Evolutionary conservation across 2,113 vertebrate genomes (phyloP).

Genomic region (Hoplias malabaricus): DNA sequence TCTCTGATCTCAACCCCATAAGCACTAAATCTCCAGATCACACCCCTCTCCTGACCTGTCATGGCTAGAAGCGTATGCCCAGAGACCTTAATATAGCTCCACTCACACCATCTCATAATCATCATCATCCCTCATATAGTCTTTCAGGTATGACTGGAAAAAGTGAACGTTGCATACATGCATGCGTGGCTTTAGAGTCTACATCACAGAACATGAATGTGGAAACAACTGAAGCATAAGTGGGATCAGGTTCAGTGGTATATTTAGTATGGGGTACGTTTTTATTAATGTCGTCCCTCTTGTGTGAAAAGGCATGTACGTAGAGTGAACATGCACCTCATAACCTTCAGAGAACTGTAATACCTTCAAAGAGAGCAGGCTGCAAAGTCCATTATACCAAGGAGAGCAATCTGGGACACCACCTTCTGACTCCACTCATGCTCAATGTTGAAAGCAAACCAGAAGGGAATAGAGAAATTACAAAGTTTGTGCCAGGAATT

Average conservation of each 20-base stretch:
- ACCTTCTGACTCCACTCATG: background rate
- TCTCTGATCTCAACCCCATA: background rate
- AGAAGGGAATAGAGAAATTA: background rate
- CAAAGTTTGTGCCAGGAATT: conserved; percentile 9
- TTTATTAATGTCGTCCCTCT: background rate
- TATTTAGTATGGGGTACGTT: background rate
- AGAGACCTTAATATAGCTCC: conserved; percentile 28
- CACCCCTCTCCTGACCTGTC: background rate
- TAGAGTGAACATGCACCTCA: background rate
- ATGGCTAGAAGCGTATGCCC: background rate
- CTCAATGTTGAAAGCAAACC: background rate
- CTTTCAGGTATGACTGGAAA: conserved; percentile 24
- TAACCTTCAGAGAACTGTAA: background rate
- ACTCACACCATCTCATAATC: conserved; percentile 1
- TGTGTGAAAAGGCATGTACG: background rate
- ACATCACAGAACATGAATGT: background rate
- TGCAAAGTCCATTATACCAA: background rate
- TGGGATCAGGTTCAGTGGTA: background rate
- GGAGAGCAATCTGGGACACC: background rate
- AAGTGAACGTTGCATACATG: background rate
- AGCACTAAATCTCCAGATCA: conserved; percentile 19
- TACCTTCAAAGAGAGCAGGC: background rate
- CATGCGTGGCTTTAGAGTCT: background rate
- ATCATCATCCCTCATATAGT: conserved; percentile 9
- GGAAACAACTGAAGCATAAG: background rate